Conservation (phyloP, 2,888 invertebrate species). For the Epinotia nisella region DNA sequence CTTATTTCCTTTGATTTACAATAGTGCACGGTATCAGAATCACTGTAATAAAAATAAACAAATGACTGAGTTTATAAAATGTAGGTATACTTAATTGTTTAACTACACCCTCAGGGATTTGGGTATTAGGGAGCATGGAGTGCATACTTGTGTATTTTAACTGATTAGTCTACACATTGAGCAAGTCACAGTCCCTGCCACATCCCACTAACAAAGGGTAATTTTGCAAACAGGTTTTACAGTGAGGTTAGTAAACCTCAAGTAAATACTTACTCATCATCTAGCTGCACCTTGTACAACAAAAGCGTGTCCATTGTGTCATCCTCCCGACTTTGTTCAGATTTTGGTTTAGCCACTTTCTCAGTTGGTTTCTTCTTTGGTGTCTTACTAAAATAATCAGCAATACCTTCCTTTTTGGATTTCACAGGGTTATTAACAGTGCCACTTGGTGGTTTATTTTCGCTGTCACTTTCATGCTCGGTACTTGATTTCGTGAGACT, state of each 20-base stretch:
- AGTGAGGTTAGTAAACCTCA: too few species aligned
- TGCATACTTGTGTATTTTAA: too few species aligned
- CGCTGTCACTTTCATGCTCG: conserved; percentile 60
- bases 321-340: conserved; percentile 37
- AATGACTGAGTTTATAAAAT: not conserved
- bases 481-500: conserved; percentile 47
- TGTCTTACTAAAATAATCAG: conserved; percentile 63
- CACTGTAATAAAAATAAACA: conserved; percentile 59
- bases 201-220: too few species aligned
- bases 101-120: too few species aligned
- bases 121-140: too few species aligned
- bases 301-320: conserved; percentile 62
- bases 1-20: conserved; percentile 85
- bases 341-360: conserved; percentile 46
- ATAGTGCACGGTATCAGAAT: conserved; percentile 67
- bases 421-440: conserved; percentile 51
- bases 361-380: conserved; percentile 55
- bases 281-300: conserved; percentile 75
- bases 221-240: too few species aligned
- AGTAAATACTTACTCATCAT: conserved; percentile 65
- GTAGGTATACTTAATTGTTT: too few species aligned
- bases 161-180: too few species aligned
- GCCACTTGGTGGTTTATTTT: conserved; percentile 64
- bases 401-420: conserved; percentile 60
- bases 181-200: too few species aligned